These are phyloP conservation scores for Neocrepidodera transversa DNA, from an alignment of 2,888 invertebrate species.

Conservation along the genomic window DNA sequence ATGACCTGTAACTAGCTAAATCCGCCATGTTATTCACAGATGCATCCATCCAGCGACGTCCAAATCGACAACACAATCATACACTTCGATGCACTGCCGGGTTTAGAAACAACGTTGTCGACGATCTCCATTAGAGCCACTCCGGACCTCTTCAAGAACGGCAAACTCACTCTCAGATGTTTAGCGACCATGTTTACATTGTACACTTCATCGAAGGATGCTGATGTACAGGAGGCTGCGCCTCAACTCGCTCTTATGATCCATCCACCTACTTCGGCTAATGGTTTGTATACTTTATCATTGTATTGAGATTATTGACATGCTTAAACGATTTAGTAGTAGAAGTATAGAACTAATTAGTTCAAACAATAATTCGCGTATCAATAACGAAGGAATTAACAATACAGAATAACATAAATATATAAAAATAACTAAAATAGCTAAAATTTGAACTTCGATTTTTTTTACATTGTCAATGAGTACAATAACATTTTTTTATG, in stretches of 20 bases:
- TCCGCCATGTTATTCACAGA: slow-evolving; percentile 35
- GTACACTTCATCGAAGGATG: slow-evolving; percentile 53
- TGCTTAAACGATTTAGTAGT: too few species aligned
- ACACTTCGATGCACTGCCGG: slow-evolving; percentile 53
- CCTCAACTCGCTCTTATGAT: slow-evolving; percentile 56
- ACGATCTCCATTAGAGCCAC: slow-evolving; percentile 53
- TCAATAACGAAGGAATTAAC: too few species aligned
- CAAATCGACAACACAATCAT: slow-evolving; percentile 50
- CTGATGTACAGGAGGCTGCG: slow-evolving; percentile 55
- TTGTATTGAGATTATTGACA: too few species aligned
- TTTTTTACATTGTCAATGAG: too few species aligned
- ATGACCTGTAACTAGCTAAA: slow-evolving; percentile 17
- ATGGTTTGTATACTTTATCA: slow-evolving; percentile 30
- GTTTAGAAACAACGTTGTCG: slow-evolving; percentile 54
- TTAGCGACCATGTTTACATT: slow-evolving; percentile 56
- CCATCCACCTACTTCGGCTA: slow-evolving; percentile 53
- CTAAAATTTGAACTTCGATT: too few species aligned
- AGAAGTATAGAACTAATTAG: too few species aligned
- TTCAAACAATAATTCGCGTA: too few species aligned
- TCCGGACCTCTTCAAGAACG: slow-evolving; percentile 54
- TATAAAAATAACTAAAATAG: too few species aligned
- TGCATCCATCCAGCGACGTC: slow-evolving; percentile 40
- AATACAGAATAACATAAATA: too few species aligned
- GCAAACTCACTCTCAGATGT: slow-evolving; percentile 56
- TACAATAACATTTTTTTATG: too few species aligned